Conservation (phyloP, 2,888 invertebrate genomes). For the Prostheceraeus crozeri region DNA sequence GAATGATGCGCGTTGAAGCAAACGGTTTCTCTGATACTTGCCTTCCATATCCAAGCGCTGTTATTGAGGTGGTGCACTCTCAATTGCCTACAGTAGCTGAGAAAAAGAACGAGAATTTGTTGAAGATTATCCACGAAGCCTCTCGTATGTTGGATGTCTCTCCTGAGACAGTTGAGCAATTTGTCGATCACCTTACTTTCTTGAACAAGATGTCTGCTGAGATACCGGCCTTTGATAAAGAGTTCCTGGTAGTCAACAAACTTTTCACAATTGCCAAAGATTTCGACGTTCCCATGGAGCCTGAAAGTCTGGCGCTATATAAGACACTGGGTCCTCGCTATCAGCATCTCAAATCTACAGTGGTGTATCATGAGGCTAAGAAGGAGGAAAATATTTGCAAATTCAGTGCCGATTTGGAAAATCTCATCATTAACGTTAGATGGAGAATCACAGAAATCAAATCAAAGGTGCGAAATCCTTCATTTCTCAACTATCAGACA, state of each 20-base stretch:
- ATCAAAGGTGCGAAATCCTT: conserved; percentile 45
- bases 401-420: conserved; percentile 52
- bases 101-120: conserved; percentile 52
- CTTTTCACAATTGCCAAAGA: conserved; percentile 54
- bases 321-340: conserved; percentile 55
- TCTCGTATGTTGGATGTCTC: conserved; percentile 48
- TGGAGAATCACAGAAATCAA: conserved; percentile 50
- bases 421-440: conserved; percentile 49
- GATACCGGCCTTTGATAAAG: conserved; percentile 53
- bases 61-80: conserved; percentile 46
- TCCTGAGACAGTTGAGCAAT: conserved; percentile 54
- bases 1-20: conserved; percentile 47
- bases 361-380: conserved; percentile 56
- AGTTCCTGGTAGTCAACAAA: conserved; percentile 53
- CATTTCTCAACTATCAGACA: conserved; percentile 50
- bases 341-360: conserved; percentile 55
- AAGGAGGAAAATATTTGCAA: conserved; percentile 56
- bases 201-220: conserved; percentile 53
- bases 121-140: conserved; percentile 53
- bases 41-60: conserved; percentile 48
- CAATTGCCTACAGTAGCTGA: conserved; percentile 50
- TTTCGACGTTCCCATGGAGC: conserved; percentile 49
- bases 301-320: conserved; percentile 54
- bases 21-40: conserved; percentile 46
- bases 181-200: conserved; percentile 56